Conservation (phyloP, 2,113 vertebrate genomes). For the Megaceryle maxima region DNA sequence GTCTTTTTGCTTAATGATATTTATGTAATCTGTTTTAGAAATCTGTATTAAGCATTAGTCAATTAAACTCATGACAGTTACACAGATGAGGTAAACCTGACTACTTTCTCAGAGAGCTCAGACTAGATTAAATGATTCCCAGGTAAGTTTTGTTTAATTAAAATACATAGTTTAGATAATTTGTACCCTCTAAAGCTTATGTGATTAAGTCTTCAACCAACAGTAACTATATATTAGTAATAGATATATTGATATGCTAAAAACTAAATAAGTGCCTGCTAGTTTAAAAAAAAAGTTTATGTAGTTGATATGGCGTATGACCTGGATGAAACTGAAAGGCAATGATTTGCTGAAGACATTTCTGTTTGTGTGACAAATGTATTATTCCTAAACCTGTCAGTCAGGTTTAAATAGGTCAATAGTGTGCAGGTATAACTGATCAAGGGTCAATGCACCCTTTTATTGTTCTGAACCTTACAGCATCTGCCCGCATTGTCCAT, state of each 20-base stretch:
- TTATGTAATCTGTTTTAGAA: slow-evolving; percentile 66
- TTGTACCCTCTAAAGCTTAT: background rate
- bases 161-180: background rate
- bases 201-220: background rate
- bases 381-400: background rate
- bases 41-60: slow-evolving; percentile 64
- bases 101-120: background rate
- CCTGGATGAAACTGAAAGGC: background rate
- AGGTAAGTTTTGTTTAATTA: slow-evolving; percentile 48
- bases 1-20: slow-evolving; percentile 54
- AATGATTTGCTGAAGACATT: background rate
- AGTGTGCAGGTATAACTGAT: background rate
- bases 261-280: background rate
- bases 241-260: background rate
- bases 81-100: slow-evolving; percentile 61
- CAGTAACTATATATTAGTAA: background rate
- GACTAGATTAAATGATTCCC: slow-evolving; percentile 55
- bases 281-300: background rate
- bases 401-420: background rate
- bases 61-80: slow-evolving; percentile 53
- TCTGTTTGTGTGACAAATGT: background rate
- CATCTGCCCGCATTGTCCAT: background rate
- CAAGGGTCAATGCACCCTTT: background rate
- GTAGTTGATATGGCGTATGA: background rate
- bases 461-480: background rate